Evolutionary conservation across 2,888 invertebrate genomes (phyloP).

Genomic region (Rugalucina vietnamica): DNA sequence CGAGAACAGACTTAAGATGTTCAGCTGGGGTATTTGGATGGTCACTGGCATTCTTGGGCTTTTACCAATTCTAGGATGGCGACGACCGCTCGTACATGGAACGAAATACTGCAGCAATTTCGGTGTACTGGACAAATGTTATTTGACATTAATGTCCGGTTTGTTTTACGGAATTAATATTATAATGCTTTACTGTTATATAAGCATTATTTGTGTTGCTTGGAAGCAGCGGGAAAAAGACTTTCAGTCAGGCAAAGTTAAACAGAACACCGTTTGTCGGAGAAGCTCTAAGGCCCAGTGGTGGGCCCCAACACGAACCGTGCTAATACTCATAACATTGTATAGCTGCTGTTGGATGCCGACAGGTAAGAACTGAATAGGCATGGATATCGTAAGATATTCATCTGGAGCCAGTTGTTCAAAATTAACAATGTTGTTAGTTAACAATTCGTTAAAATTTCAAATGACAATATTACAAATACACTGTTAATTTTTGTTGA

Average conservation of each 20-base stretch:
- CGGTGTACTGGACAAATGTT: constrained; percentile 11
- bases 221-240: neutral
- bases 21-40: constrained; percentile 17
- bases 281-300: neutral
- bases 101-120: constrained; percentile 30
- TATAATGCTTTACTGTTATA: neutral
- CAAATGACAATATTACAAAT: no score
- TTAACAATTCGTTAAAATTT: no score
- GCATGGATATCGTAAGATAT: no score
- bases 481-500: no score
- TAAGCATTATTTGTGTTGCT: constrained; percentile 8
- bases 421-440: no score
- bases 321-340: constrained; percentile 19
- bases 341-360: constrained; percentile 36
- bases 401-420: no score
- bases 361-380: constrained; percentile 32
- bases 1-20: neutral
- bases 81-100: constrained; percentile 1
- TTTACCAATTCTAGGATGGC: constrained; percentile 24
- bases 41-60: constrained; percentile 3
- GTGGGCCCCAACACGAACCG: constrained; percentile 34
- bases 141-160: neutral
- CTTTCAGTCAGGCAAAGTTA: neutral
- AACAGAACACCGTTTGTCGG: neutral
- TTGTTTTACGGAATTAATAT: neutral